Percentiles rank a stretch among this genome's conserved stretches.
Evolutionary conservation across 1,140 invertebrate genomes (phyloP).

Genomic region (Bombus confusus): DNA sequence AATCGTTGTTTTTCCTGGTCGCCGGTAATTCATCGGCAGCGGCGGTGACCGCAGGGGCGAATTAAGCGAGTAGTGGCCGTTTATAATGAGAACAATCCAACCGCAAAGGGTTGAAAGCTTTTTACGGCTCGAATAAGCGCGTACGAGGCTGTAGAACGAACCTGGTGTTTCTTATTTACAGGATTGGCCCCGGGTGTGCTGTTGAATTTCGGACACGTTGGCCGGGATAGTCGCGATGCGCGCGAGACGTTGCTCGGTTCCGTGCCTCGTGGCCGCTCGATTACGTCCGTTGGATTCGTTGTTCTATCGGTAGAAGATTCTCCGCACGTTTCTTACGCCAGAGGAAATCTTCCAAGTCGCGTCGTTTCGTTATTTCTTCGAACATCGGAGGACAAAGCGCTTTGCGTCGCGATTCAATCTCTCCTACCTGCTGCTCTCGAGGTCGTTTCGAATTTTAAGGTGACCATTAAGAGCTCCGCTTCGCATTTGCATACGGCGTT

Average conservation of each 20-base stretch:
- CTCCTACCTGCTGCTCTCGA: not conserved
- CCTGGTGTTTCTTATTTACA: constrained; percentile 39
- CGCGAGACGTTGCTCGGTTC: not conserved
- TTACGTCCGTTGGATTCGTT: too few species aligned
- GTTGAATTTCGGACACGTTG: constrained; percentile 37
- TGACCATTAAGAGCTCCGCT: constrained; percentile 17
- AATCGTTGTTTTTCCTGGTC: not conserved
- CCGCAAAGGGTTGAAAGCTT: constrained; percentile 19
- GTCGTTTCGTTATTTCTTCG: not conserved
- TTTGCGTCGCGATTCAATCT: not conserved
- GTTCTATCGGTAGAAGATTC: too few species aligned
- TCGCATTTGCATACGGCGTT: constrained; percentile 27
- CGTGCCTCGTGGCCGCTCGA: too few species aligned
- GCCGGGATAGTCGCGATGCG: constrained; percentile 39
- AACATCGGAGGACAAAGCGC: too few species aligned
- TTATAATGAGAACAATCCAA: not conserved
- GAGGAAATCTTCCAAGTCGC: not conserved
- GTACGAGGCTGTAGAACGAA: not conserved
- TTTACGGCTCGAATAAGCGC: not conserved
- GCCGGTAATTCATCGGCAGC: not conserved
- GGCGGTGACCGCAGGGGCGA: not conserved
- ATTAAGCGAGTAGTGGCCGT: too few species aligned
- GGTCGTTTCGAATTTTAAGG: constrained; percentile 23
- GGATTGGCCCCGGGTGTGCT: constrained; percentile 30
- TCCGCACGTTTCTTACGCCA: too few species aligned